Percentiles rank a stretch among this genome's conserved stretches.
Conservation (phyloP, 1,140 invertebrate genomes). For the Anagrus nilaparvatae region DNA sequence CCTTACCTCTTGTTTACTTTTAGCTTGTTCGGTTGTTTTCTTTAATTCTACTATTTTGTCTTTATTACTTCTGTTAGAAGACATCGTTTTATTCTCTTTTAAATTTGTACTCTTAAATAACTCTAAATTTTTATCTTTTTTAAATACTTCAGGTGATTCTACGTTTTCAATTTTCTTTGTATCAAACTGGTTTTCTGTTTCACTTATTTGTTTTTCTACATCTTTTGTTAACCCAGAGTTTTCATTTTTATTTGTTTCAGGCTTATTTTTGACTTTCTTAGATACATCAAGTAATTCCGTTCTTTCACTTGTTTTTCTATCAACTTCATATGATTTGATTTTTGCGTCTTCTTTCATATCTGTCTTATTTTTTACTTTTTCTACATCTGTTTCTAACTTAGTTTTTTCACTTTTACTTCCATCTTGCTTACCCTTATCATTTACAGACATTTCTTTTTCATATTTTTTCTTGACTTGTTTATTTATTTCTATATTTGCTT, state of each 20-base stretch:
- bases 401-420: constrained; percentile 6
- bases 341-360: constrained; percentile 6
- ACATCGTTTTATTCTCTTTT: too few relatives aligned
- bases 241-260: constrained; percentile 11
- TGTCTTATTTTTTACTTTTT: background rate
- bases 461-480: background rate
- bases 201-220: constrained; percentile 10
- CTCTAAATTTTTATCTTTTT: constrained; percentile 9
- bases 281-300: constrained; percentile 18
- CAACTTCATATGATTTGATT: constrained; percentile 11
- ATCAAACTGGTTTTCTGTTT: constrained; percentile 10
- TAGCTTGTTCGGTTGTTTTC: constrained; percentile 9
- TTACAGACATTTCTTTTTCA: constrained; percentile 4
- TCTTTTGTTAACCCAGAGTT: constrained; percentile 7
- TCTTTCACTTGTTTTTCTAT: constrained; percentile 20
- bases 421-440: background rate
- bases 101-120: too few relatives aligned
- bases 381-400: background rate
- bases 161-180: constrained; percentile 6
- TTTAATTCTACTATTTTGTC: constrained; percentile 5
- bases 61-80: constrained; percentile 9
- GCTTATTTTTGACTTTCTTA: constrained; percentile 10
- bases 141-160: constrained; percentile 8
- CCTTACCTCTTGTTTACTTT: constrained; percentile 13
- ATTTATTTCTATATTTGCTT: background rate